phyloP scores from a whole-genome alignment of 30 jellyfish, hydroid and myxozoan species.

The Phacellophora camtschatica region DNA sequence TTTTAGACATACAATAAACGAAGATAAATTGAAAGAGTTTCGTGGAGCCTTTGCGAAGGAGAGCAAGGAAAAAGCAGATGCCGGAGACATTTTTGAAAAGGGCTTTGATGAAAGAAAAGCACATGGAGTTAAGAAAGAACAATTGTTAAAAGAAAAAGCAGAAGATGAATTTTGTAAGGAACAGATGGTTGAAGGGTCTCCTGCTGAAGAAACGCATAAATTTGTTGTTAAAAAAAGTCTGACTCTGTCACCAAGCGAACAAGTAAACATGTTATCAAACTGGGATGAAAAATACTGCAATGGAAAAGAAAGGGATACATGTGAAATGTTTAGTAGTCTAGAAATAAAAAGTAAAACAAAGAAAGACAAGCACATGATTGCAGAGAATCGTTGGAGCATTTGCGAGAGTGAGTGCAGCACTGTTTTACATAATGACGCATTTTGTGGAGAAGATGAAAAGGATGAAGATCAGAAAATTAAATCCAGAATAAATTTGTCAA shows the following conservation, averaged over 20 bases:
- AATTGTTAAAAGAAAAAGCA: background rate
- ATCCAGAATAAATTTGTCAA: background rate
- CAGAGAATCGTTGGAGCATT: conserved; percentile 33
- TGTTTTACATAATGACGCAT: too few species aligned
- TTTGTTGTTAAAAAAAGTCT: too few species aligned
- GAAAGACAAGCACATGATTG: conserved; percentile 36
- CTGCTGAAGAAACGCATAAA: too few species aligned
- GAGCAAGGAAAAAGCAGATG: background rate
- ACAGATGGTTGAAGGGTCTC: background rate
- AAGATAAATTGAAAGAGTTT: too few species aligned
- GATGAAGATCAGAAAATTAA: too few species aligned
- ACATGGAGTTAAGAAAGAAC: background rate
- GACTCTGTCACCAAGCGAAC: too few species aligned
- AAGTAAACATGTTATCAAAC: too few species aligned
- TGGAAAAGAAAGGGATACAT: background rate
- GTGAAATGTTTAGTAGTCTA: background rate
- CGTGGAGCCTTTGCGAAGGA: too few species aligned
- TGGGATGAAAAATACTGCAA: background rate
- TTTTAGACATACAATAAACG: too few species aligned
- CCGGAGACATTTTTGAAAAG: background rate
- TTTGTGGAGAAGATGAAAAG: background rate
- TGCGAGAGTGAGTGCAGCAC: background rate
- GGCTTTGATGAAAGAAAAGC: background rate
- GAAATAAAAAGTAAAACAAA: background rate
- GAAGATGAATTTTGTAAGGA: background rate